Percentiles rank a stretch among this genome's conserved stretches.
These are phyloP conservation scores for Hirtodrosophila confusa DNA, from an alignment of 2,888 invertebrate species.

Conservation along the genomic window DNA sequence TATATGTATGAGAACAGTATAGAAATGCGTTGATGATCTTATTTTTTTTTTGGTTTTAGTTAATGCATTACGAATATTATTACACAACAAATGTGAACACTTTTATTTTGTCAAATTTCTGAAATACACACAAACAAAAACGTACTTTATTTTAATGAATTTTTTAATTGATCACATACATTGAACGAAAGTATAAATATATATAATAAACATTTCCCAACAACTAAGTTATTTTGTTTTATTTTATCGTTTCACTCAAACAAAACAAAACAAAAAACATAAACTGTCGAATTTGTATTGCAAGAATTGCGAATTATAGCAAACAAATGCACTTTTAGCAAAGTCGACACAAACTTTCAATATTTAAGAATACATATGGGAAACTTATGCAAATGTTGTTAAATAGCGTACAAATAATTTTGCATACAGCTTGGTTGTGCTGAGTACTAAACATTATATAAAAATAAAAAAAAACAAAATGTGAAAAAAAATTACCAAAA, in stretches of 20 bases:
- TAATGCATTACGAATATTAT: constrained; percentile 22
- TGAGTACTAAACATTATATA: constrained; percentile 59
- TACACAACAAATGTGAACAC: constrained; percentile 37
- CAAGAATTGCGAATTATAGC: constrained; percentile 31
- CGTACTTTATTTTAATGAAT: constrained; percentile 27
- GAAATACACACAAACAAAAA: constrained; percentile 40
- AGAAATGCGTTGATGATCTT: constrained; percentile 12
- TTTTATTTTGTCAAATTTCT: constrained; percentile 58
- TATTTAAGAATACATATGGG: constrained; percentile 22
- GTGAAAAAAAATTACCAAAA: constrained; percentile 13
- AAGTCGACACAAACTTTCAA: constrained; percentile 13
- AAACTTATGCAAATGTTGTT: constrained; percentile 35
- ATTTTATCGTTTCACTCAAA: constrained; percentile 14
- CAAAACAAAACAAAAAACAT: background rate
- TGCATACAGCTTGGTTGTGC: constrained; percentile 73
- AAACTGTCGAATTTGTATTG: constrained; percentile 21
- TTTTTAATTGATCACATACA: constrained; percentile 17
- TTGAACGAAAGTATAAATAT: constrained; percentile 25
- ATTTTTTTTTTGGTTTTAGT: constrained; percentile 20
- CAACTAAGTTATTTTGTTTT: constrained; percentile 46
- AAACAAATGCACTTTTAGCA: background rate
- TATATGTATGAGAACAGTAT: constrained; percentile 11
- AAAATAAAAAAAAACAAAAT: constrained; percentile 18
- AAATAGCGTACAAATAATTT: constrained; percentile 38
- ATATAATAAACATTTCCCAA: constrained; percentile 49